These are phyloP conservation scores for Ennomos erosarius DNA, from an alignment of 2,888 invertebrate species.

Conservation along the genomic window DNA sequence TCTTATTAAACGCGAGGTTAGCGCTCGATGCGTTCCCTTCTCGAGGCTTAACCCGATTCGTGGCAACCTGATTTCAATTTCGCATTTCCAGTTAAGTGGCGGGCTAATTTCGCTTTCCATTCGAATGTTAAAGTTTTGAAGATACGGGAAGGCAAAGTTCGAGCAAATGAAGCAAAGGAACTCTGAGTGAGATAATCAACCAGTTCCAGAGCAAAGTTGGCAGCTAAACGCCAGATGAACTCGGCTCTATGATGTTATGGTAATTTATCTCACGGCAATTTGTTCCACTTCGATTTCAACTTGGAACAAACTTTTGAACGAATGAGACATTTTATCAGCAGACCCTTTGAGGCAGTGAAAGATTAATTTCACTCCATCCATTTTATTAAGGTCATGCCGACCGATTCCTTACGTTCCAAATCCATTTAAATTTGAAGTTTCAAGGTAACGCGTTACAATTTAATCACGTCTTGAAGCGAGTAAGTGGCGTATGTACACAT, in stretches of 20 bases:
- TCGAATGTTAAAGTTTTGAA: conserved; percentile 50
- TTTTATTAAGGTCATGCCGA: conserved; percentile 2
- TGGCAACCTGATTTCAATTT: conserved; percentile 71
- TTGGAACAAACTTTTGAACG: conserved; percentile 69
- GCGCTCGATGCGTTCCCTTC: conserved; percentile 80
- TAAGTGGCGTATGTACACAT: conserved; percentile 64
- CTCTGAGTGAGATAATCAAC: conserved; percentile 77
- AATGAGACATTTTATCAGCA: conserved; percentile 59
- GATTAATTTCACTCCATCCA: conserved; percentile 20
- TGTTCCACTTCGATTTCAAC: conserved; percentile 72
- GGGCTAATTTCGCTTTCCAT: conserved; percentile 38
- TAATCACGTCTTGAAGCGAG: conserved; percentile 53
- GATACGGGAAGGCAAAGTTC: conserved; percentile 50
- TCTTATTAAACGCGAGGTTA: conserved; percentile 91
- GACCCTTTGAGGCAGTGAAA: conserved; percentile 45
- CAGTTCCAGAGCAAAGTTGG: conserved; percentile 66
- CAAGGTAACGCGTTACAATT: conserved; percentile 51
- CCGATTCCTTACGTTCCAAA: conserved; percentile 45
- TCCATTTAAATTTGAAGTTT: conserved; percentile 51
- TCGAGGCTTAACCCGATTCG: conserved; percentile 57
- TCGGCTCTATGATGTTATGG: conserved; percentile 77
- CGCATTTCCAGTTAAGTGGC: conserved; percentile 55
- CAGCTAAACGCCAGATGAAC: conserved; percentile 83
- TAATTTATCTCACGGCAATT: conserved; percentile 82
- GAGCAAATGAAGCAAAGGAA: conserved; percentile 78